A percentile compares a stretch with the other conserved stretches of the same genome.
phyloP scores from a whole-genome alignment of 2,113 vertebrate species.

The Trachemys scripta region DNA sequence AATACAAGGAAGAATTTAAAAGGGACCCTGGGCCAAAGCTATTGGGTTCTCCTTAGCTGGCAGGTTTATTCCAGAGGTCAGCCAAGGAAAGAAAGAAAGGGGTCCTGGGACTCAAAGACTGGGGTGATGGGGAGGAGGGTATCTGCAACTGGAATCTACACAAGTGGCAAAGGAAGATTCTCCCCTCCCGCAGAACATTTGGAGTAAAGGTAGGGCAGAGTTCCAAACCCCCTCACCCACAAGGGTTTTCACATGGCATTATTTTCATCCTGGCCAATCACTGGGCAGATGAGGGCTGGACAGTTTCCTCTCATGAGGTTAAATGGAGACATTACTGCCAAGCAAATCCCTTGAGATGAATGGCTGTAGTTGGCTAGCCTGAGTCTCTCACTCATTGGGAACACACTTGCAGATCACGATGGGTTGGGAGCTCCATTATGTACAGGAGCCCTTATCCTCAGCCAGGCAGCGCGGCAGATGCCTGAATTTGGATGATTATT shows the following conservation, averaged over 20 bases:
- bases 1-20: neutral
- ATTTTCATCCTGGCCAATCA: rapidly evolving
- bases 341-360: rapidly evolving
- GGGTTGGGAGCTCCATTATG: rapidly evolving
- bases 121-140: neutral
- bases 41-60: rapidly evolving
- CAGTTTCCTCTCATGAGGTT: rapidly evolving
- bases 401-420: rapidly evolving
- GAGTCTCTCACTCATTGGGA: rapidly evolving
- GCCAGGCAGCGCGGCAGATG: no score
- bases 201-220: no score
- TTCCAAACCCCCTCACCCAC: no score
- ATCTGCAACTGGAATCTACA: no score
- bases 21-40: neutral
- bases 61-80: rapidly evolving
- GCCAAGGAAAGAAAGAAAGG: rapidly evolving
- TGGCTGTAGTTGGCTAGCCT: neutral
- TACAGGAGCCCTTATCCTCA: rapidly evolving
- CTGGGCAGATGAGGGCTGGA: rapidly evolving
- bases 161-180: neutral
- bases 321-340: rapidly evolving
- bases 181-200: neutral
- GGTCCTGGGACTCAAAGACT: rapidly evolving
- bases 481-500: neutral
- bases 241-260: neutral